Evolutionary conservation across 1,140 invertebrate genomes (phyloP).

Genomic region (Cylas formicarius): DNA sequence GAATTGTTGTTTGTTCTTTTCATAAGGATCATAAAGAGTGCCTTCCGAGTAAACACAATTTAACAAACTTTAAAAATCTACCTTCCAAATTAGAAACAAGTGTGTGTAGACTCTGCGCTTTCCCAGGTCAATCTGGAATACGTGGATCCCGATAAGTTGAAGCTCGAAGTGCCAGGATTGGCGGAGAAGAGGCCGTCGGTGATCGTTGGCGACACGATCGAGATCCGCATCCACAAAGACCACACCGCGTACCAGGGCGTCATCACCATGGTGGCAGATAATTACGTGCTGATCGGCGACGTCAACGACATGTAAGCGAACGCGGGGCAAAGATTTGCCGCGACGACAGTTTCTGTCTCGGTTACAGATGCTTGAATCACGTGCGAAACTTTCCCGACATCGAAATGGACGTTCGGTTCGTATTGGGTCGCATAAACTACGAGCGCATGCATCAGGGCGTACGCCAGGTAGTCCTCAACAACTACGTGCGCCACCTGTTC

Average conservation of each 20-base stretch:
- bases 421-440: constrained; percentile 25
- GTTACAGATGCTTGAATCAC: constrained; percentile 20
- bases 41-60: no score
- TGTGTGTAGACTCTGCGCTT: neutral
- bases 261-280: constrained; percentile 26
- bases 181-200: constrained; percentile 38
- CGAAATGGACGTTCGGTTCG: constrained; percentile 29
- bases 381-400: constrained; percentile 14
- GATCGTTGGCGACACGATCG: constrained; percentile 31
- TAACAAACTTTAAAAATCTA: neutral
- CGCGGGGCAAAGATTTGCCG: no score
- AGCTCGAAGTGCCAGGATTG: constrained; percentile 33
- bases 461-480: constrained; percentile 16
- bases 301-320: constrained; percentile 25
- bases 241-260: constrained; percentile 31
- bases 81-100: neutral
- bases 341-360: no score
- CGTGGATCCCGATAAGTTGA: constrained; percentile 13
- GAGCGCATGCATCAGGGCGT: constrained; percentile 31
- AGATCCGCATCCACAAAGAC: constrained; percentile 28
- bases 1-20: no score
- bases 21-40: no score
- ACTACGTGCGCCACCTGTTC: constrained; percentile 19
- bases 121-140: constrained; percentile 11
- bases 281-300: constrained; percentile 24